A percentile compares a stretch with the other conserved stretches of the same genome.
Evolutionary conservation across 2,888 invertebrate species (phyloP).

Genomic region (Poecilobothrus nobilitatus): DNA sequence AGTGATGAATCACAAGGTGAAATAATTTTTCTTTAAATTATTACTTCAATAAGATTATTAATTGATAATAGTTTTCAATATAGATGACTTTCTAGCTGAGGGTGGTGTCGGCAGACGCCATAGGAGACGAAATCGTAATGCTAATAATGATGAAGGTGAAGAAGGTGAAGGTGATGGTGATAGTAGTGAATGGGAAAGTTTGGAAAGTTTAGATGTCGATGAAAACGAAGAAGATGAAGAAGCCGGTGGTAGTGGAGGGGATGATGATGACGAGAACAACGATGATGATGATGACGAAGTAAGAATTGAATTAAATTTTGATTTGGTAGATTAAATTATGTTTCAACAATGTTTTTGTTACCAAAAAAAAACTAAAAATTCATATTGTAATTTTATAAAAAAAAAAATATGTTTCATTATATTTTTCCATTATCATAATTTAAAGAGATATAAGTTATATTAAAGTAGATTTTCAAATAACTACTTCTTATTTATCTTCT

Average conservation of each 20-base stretch:
- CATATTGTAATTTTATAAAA: background rate
- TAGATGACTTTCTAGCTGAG: slow-evolving; percentile 12
- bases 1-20: slow-evolving; percentile 21
- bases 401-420: background rate
- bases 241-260: slow-evolving; percentile 22
- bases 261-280: slow-evolving; percentile 22
- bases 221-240: slow-evolving; percentile 18
- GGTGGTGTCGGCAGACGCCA: background rate
- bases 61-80: background rate
- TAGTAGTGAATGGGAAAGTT: slow-evolving; percentile 9
- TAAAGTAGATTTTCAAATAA: no score
- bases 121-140: background rate
- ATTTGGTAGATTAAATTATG: background rate
- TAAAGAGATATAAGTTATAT: no score
- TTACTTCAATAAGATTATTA: background rate
- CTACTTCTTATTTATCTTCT: no score
- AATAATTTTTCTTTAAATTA: background rate
- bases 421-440: no score
- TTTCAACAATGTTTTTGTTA: no score
- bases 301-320: slow-evolving; percentile 7
- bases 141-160: background rate
- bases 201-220: slow-evolving; percentile 18
- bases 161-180: background rate
- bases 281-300: slow-evolving; percentile 11
- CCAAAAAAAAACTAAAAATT: background rate